These are phyloP conservation scores for Whitmania pigra DNA, from an alignment of 1,140 invertebrate species.

Conservation along the genomic window DNA sequence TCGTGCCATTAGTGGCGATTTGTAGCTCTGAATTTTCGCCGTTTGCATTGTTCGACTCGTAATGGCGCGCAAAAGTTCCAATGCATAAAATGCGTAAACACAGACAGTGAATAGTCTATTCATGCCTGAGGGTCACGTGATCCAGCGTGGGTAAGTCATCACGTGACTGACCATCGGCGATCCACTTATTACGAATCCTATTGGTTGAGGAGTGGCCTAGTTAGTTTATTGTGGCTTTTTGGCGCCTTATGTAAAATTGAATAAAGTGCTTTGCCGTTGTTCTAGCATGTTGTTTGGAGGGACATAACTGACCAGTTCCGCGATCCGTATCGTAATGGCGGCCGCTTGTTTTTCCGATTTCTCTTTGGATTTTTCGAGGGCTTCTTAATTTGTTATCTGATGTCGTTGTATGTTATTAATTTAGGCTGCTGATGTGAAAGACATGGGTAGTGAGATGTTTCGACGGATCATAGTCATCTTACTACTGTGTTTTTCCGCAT, in stretches of 20 bases:
- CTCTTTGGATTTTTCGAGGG: too few relatives aligned
- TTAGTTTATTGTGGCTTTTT: slow-evolving; percentile 8
- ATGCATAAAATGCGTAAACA: not conserved
- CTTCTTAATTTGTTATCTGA: too few relatives aligned
- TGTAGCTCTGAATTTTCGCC: slow-evolving; percentile 3
- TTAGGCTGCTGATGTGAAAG: slow-evolving; percentile 12
- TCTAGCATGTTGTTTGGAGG: too few relatives aligned
- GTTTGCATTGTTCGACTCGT: slow-evolving; percentile 1
- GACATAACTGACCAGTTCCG: too few relatives aligned
- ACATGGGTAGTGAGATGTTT: slow-evolving; percentile 15
- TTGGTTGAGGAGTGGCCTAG: slow-evolving; percentile 3
- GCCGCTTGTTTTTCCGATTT: too few relatives aligned
- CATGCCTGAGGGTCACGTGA: slow-evolving; percentile 13
- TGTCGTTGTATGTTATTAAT: not conserved
- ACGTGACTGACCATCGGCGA: slow-evolving; percentile 4
- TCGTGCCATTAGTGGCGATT: not conserved
- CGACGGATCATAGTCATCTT: not conserved
- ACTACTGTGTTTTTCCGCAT: slow-evolving; percentile 15
- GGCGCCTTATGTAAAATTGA: slow-evolving; percentile 1
- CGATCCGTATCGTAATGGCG: too few relatives aligned
- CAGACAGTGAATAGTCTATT: too few relatives aligned
- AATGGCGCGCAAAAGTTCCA: not conserved
- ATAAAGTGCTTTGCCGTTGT: too few relatives aligned
- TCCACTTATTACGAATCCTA: not conserved
- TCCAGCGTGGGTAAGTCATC: slow-evolving; percentile 2